Base-by-base conservation (phyloP, 1,140 invertebrate species). In the Portunus trituberculatus region DNA sequence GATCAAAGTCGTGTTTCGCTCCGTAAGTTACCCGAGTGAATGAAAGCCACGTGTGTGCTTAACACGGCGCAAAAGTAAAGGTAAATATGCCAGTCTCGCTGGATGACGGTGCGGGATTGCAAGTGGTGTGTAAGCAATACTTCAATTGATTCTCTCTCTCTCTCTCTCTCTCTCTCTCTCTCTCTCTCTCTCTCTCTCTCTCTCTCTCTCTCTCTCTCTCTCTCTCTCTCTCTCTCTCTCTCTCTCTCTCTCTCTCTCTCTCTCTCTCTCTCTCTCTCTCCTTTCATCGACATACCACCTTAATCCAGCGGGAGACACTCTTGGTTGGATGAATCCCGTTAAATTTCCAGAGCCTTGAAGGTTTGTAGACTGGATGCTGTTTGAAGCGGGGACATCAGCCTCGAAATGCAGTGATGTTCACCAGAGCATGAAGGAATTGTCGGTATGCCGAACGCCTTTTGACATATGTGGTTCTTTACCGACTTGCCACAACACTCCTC, bases 221-320 rank as follows among this genome's bases (percentile, higher is more conserved):
- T 76, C 86, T 88, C 83, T 14, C 83, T 39, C 32, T 86, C 83
- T n/a, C 83, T 86, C 83, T n/a, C 32, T 14, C n/a, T 39, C n/a
- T 86, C 83, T n/a, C 83, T 86, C 83, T n/a, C 67, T n/a, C 67
- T n/a, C 67, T n/a, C 67, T n/a, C 67, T n/a, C 67, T n/a, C 67
- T n/a, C 67, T n/a, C 67, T n/a, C 67, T n/a, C 67, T n/a, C 67
- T n/a, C 67, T n/a, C 67, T n/a, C 67, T n/a, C 67, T n/a, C 67
- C n/a, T 14, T 20, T n/a, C 25, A 76, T 76, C 67, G 25, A 25
- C 6, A n/a, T 25, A 76, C 6, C 16, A 76, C 20, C 67, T 16
- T 59, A 59, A 59, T 20, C 20, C 8, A 0, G 20, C 52, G 10
- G 52, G 52, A 59, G 20, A 59, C 52, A 12, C 52, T 59, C 52